Evolutionary conservation across 2,113 vertebrate species (phyloP).

Genomic region (Platycercus adscitus): DNA sequence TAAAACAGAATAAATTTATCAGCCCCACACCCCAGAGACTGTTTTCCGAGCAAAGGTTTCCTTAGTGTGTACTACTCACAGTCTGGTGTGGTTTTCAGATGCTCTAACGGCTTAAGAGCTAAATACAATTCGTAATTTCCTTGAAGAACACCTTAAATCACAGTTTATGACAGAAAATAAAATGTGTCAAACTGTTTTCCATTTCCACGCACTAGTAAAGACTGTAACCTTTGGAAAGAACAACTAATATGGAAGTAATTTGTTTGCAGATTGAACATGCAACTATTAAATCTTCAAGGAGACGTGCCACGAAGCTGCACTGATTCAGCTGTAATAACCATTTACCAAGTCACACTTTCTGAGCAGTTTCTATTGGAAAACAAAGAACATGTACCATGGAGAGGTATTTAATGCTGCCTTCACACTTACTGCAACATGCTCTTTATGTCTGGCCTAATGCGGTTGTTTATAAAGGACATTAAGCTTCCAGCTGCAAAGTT

Average conservation of each 20-base stretch:
- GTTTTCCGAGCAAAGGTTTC: background rate
- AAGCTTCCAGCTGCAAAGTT: background rate
- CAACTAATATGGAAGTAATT: background rate
- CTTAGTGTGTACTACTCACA: background rate
- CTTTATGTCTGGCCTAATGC: background rate
- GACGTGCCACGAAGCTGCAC: background rate
- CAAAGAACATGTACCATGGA: background rate
- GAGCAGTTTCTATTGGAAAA: background rate
- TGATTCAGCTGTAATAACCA: constrained; percentile 22
- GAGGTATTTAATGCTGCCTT: constrained; percentile 1
- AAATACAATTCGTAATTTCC: background rate
- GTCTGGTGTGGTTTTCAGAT: background rate
- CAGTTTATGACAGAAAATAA: background rate
- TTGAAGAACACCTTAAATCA: background rate
- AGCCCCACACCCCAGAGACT: background rate
- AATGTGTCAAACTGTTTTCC: background rate
- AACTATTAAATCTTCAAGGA: background rate
- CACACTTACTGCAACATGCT: constrained; percentile 21
- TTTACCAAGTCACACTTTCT: constrained; percentile 3
- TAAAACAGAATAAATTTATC: background rate
- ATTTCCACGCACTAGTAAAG: background rate
- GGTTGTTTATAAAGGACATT: background rate
- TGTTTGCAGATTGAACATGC: background rate
- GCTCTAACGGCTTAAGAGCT: background rate
- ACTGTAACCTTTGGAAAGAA: constrained; percentile 21